These are phyloP conservation scores for Aspidiotus destructor DNA, from an alignment of 2,888 invertebrate genomes.

Conservation along the genomic window DNA sequence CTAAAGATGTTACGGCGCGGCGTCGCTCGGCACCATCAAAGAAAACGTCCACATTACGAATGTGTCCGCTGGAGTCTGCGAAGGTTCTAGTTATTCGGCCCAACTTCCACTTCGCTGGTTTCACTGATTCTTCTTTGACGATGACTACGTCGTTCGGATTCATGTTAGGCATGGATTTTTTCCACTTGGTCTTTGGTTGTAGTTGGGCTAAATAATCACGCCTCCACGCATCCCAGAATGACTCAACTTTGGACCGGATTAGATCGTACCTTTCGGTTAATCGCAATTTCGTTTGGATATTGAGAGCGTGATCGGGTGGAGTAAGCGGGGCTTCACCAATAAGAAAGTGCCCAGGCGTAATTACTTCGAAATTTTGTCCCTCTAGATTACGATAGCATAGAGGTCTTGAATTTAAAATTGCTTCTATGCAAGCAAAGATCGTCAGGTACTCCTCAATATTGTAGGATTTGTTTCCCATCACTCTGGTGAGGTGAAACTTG, in stretches of 20 bases:
- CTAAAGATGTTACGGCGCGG: neutral
- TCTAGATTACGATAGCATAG: neutral
- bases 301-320: neutral
- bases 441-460: neutral
- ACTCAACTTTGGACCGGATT: no score
- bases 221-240: neutral
- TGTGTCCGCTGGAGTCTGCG: neutral
- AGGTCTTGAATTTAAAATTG: neutral
- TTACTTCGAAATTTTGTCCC: neutral
- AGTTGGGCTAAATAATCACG: neutral
- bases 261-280: no score
- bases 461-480: neutral
- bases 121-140: neutral
- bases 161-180: neutral
- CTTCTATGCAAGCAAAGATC: neutral
- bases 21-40: neutral
- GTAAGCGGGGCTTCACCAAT: neutral
- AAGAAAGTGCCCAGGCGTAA: neutral
- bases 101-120: conserved; percentile 2
- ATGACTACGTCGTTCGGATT: neutral
- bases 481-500: neutral
- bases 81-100: neutral
- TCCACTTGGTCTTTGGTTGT: neutral
- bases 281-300: neutral
- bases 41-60: neutral